Percentiles rank a stretch among this genome's conserved stretches.
These are phyloP conservation scores for Lagocephalus sceleratus DNA, from an alignment of 2,797 vertebrate species.

Conservation along the genomic window DNA sequence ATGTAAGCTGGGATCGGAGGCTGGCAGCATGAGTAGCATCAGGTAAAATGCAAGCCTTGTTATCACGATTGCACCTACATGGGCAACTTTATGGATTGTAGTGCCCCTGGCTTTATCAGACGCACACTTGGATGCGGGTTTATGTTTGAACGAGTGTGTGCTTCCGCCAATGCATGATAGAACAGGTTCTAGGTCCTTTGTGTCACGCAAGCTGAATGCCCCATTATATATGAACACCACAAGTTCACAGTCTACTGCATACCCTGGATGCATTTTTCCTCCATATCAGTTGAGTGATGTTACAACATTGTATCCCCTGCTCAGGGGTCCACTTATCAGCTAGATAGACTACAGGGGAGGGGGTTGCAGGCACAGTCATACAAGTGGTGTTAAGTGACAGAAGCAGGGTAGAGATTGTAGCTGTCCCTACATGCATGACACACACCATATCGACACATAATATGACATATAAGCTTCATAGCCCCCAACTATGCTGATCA, in stretches of 20 bases:
- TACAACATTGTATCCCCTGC: conserved; percentile 14
- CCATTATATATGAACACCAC: conserved; percentile 11
- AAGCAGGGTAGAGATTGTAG: too few relatives aligned
- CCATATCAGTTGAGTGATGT: conserved; percentile 25
- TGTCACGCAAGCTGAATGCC: conserved; percentile 22
- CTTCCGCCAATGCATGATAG: conserved; percentile 26
- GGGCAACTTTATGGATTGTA: too few relatives aligned
- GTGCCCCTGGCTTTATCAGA: background rate
- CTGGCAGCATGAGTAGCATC: conserved; percentile 98
- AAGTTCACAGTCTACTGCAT: background rate
- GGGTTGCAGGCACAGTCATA: conserved; percentile 20
- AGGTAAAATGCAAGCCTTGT: conserved; percentile 73
- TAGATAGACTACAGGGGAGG: conserved; percentile 28
- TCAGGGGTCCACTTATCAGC: conserved; percentile 36
- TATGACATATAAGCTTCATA: too few relatives aligned
- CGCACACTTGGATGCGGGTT: background rate
- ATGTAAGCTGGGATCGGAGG: conserved; percentile 98
- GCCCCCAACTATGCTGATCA: too few relatives aligned
- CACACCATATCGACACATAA: too few relatives aligned
- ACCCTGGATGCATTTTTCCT: conserved; percentile 17
- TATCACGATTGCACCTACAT: background rate
- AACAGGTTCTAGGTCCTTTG: conserved; percentile 33
- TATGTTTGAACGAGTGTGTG: background rate
- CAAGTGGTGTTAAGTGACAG: conserved; percentile 6
- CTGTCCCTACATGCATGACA: too few relatives aligned